Conservation (phyloP, 2,797 vertebrate species). For the Jordanella pulchra region DNA sequence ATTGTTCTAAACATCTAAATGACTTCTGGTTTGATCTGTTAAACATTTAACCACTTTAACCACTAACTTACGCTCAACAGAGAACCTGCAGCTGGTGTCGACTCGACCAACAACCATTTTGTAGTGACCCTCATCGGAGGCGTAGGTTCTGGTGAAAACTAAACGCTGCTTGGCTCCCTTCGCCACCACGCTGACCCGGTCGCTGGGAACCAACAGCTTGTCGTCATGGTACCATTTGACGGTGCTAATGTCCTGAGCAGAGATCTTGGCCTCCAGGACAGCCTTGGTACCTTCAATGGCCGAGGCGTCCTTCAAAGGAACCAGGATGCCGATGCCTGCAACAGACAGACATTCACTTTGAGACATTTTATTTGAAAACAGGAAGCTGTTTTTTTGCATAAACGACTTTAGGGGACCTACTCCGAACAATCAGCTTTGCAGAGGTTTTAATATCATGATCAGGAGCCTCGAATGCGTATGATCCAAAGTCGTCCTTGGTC, state of each 20-base stretch:
- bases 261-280: conserved; percentile 95
- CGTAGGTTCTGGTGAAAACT: conserved; percentile 86
- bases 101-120: conserved; percentile 89
- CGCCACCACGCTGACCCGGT: conserved; percentile 88
- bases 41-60: background rate
- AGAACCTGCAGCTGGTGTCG: conserved; percentile 89
- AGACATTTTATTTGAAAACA: background rate
- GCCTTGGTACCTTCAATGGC: conserved; percentile 92
- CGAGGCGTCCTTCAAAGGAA: conserved; percentile 86
- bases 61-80: conserved; percentile 87
- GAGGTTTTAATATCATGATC: conserved; percentile 86
- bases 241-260: conserved; percentile 89
- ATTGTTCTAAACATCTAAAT: background rate
- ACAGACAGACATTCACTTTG: conserved; percentile 2
- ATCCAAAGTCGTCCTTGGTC: conserved; percentile 82
- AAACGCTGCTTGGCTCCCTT: conserved; percentile 95
- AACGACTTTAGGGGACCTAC: conserved; percentile 73
- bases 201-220: conserved; percentile 83
- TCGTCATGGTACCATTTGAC: conserved; percentile 94
- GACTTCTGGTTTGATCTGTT: background rate
- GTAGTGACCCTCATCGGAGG: conserved; percentile 91
- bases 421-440: conserved; percentile 87
- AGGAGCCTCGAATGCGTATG: conserved; percentile 89
- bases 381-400: background rate
- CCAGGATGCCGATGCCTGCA: conserved; percentile 87